phyloP scores from a whole-genome alignment of 2,888 invertebrate species.

The Callyntrura sp. region DNA sequence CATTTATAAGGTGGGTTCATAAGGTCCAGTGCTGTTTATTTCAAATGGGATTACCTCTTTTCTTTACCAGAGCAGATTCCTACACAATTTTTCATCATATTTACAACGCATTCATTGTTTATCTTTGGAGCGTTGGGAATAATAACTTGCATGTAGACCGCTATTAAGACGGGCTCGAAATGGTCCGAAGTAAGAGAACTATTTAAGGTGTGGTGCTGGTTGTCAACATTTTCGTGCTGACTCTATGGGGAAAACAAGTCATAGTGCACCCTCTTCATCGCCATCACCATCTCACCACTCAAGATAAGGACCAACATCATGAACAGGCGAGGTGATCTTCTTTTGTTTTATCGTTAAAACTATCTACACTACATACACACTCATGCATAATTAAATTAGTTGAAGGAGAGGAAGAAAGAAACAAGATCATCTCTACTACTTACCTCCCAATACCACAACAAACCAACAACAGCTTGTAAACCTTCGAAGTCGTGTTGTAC shows the following conservation, averaged over 20 bases:
- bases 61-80: conserved; percentile 1
- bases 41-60: conserved; percentile 51
- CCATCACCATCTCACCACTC: conserved; percentile 10
- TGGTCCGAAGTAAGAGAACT: conserved; percentile 50
- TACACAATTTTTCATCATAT: neutral
- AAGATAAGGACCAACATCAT: conserved; percentile 25
- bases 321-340: conserved; percentile 58
- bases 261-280: conserved; percentile 51
- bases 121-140: neutral
- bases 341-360: conserved; percentile 63
- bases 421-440: conserved; percentile 31
- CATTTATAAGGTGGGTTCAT: conserved; percentile 11
- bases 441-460: neutral
- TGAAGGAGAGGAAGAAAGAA: conserved; percentile 27
- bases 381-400: conserved; percentile 74
- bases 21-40: conserved; percentile 37
- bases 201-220: conserved; percentile 66
- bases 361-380: conserved; percentile 36
- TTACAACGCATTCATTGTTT: neutral
- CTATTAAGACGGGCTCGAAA: conserved; percentile 69
- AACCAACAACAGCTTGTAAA: conserved; percentile 15
- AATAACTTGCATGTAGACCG: conserved; percentile 6
- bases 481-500: conserved; percentile 24
- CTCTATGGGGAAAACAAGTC: conserved; percentile 55
- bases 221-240: conserved; percentile 61